Base-by-base conservation (phyloP, 2,797 vertebrate species). In the Syngnathus rostellatus region DNA sequence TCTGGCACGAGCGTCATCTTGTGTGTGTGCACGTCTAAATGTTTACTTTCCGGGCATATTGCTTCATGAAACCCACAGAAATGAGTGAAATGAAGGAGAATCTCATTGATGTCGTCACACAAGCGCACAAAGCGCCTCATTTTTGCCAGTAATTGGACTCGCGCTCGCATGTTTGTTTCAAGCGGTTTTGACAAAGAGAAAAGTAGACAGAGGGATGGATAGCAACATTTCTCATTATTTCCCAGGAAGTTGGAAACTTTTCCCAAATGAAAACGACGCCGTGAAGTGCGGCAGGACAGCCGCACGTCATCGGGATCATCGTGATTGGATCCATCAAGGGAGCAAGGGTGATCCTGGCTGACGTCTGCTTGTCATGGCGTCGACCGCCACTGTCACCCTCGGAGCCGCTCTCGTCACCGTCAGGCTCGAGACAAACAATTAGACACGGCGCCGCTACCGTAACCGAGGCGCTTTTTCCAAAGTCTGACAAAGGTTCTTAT, bases 1-100 rank as follows among this genome's bases (percentile, higher is more conserved):
- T 83, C 75, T 66, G 72, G 69, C 78, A 76, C 76, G 88, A 90
- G 89, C 79, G 87, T 87, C 78, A 82, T 89, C 86, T 90, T 90
- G 91, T 79, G 83, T 88, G 86, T 81, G 89, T 89, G 61, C 79
- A 77, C 78, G 77, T 81, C 78, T 73, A 83, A 87, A 86, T 87
- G 83, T 86, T 87, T 83, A 80, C 82, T 89, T 87, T 86, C 81
- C 19, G 78, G 60, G 72, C 81, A 83, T 87, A 88, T 88, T 89
- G 78, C 79, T 83, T 89, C 88, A 87, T 87, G 77, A 89, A 87
- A 88, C 87, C 84, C 85, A 87, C 85, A 89, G 82, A 87, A 89
- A 89, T 87, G 73, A 86, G 83, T 69, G 37, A 79, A 83, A 85
- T 83, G 69, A 80, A 75, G 71, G 78, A 84, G 74, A 82, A 86